Evolutionary conservation across 2,888 invertebrate genomes (phyloP).

Genomic region (Lepetodrilus schrolli): DNA sequence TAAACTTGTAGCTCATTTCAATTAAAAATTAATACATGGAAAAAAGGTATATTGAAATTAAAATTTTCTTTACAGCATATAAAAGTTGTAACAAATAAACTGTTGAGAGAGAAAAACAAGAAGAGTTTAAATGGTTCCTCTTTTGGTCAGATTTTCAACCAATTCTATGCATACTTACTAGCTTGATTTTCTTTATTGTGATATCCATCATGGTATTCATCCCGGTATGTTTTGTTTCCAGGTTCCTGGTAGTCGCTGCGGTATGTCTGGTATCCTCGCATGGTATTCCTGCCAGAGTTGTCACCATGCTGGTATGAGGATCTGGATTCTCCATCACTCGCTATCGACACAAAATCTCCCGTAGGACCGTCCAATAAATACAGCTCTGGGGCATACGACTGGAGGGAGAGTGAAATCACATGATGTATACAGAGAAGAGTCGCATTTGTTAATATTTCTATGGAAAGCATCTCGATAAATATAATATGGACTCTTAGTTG

Average conservation of each 20-base stretch:
- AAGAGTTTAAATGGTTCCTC: no score
- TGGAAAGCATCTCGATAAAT: no score
- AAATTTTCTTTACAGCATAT: no score
- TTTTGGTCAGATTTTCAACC: no score
- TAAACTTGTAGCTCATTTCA: no score
- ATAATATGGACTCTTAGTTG: no score
- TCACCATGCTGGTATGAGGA: slow-evolving; percentile 31
- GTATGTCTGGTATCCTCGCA: slow-evolving; percentile 22
- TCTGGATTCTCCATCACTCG: slow-evolving; percentile 53
- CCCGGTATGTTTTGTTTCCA: background rate
- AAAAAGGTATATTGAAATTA: no score
- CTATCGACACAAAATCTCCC: slow-evolving; percentile 50
- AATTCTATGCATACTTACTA: background rate
- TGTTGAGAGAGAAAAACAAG: background rate
- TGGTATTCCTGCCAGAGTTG: background rate
- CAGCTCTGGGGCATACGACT: slow-evolving; percentile 70
- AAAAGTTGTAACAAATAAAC: no score
- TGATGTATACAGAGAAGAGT: no score
- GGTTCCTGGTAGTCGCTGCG: slow-evolving; percentile 24
- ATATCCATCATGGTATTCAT: slow-evolving; percentile 1
- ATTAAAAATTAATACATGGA: no score
- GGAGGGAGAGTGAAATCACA: no score
- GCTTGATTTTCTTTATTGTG: background rate
- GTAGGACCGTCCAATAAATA: slow-evolving; percentile 68
- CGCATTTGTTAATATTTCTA: no score